Percentiles rank a stretch among this genome's conserved stretches.
Evolutionary conservation across 2,113 vertebrate genomes (phyloP).

Genomic region (Nannobrachium achirus): DNA sequence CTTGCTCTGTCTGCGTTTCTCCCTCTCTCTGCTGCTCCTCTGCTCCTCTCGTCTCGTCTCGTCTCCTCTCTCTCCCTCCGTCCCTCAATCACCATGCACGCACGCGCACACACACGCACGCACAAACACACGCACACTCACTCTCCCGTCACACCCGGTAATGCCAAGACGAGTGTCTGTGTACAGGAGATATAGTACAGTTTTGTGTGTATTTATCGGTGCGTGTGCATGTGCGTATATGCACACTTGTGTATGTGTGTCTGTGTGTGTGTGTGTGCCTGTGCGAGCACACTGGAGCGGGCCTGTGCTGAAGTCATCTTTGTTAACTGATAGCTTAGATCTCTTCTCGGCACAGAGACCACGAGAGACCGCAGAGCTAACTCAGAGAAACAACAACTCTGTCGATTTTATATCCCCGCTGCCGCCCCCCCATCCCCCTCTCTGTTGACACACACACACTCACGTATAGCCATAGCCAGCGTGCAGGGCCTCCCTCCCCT

Average conservation of each 20-base stretch:
- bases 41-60: constrained; percentile 1
- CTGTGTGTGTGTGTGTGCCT: constrained; percentile 1
- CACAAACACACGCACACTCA: background rate
- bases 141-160: background rate
- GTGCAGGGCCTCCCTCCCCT: constrained; percentile 12
- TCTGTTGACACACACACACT: constrained; percentile 48
- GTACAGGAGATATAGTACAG: too few relatives aligned
- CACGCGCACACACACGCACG: background rate
- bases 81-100: background rate
- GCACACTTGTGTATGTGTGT: background rate
- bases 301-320: constrained; percentile 54
- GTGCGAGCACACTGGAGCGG: constrained; percentile 35
- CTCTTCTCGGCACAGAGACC: constrained; percentile 55
- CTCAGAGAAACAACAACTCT: constrained; percentile 49
- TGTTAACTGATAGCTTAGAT: constrained; percentile 67
- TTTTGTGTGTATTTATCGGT: constrained; percentile 4
- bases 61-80: constrained; percentile 14
- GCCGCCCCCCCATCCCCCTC: constrained; percentile 17
- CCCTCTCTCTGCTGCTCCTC: background rate
- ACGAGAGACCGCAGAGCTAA: constrained; percentile 55
- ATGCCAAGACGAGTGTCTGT: background rate
- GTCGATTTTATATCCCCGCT: constrained; percentile 36
- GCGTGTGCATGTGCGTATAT: background rate
- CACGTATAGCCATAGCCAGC: constrained; percentile 20
- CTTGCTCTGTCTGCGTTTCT: background rate